These are phyloP conservation scores for Drosophila malerkotliana DNA, from an alignment of 1,140 invertebrate species.

Conservation along the genomic window DNA sequence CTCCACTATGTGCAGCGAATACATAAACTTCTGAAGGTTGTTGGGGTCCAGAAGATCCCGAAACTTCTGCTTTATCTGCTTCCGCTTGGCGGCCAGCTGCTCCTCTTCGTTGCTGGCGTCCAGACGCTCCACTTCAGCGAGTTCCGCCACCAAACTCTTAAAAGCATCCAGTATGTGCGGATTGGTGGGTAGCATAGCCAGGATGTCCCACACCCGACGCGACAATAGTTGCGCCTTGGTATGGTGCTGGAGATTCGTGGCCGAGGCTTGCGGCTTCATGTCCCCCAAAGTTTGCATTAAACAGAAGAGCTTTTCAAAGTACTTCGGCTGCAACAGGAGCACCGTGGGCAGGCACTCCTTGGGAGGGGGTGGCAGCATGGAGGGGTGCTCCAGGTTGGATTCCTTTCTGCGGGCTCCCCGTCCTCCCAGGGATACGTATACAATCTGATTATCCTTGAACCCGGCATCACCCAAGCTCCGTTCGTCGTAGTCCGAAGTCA, in stretches of 20 bases:
- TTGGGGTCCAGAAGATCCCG: slow-evolving; percentile 92
- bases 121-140: slow-evolving; percentile 59
- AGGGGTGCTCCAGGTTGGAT: slow-evolving; percentile 88
- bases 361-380: slow-evolving; percentile 91
- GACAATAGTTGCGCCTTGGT: slow-evolving; percentile 96
- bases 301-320: slow-evolving; percentile 95
- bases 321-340: slow-evolving; percentile 91
- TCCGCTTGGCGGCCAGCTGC: slow-evolving; percentile 64
- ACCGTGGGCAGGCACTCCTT: slow-evolving; percentile 93
- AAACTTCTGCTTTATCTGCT: slow-evolving; percentile 85
- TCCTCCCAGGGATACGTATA: slow-evolving; percentile 94
- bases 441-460: slow-evolving; percentile 94
- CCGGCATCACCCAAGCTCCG: slow-evolving; percentile 94
- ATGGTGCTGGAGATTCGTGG: slow-evolving; percentile 89
- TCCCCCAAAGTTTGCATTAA: slow-evolving; percentile 94
- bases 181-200: slow-evolving; percentile 95
- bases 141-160: slow-evolving; percentile 87
- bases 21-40: slow-evolving; percentile 97
- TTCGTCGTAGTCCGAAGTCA: slow-evolving; percentile 96
- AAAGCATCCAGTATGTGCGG: slow-evolving; percentile 93
- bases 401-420: slow-evolving; percentile 90
- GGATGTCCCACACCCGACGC: slow-evolving; percentile 95
- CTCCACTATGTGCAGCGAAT: slow-evolving; percentile 96
- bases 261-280: slow-evolving; percentile 90
- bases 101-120: slow-evolving; percentile 53